Evolutionary conservation across 2,888 invertebrate genomes (phyloP).

Genomic region (Papilio demoleus): DNA sequence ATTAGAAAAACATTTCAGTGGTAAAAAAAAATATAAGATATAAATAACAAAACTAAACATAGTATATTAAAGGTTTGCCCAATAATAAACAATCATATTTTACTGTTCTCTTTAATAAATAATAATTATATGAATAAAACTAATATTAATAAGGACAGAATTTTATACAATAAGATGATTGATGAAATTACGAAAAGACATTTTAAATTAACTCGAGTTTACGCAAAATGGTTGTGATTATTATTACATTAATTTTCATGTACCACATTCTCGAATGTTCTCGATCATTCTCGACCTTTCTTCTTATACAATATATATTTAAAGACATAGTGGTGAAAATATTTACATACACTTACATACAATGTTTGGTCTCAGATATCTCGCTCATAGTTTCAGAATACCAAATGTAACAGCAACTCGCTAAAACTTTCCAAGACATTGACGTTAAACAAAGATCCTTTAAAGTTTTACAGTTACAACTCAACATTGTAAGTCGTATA

Average conservation of each 20-base stretch:
- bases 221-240: too few relatives aligned
- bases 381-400: constrained; percentile 12
- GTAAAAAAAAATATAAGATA: too few relatives aligned
- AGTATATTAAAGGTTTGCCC: too few relatives aligned
- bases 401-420: constrained; percentile 5
- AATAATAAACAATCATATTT: background rate
- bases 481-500: constrained; percentile 9
- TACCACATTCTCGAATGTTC: background rate
- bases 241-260: background rate
- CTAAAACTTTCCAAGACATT: constrained; percentile 20
- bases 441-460: constrained; percentile 17
- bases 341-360: background rate
- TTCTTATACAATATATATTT: background rate
- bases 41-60: too few relatives aligned
- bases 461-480: constrained; percentile 12
- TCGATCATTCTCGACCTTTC: background rate
- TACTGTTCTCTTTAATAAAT: too few relatives aligned
- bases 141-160: too few relatives aligned
- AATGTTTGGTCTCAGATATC: constrained; percentile 1
- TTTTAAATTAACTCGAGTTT: too few relatives aligned
- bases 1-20: too few relatives aligned
- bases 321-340: background rate
- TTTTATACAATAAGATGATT: too few relatives aligned
- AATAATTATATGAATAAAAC: too few relatives aligned
- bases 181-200: too few relatives aligned